These are phyloP conservation scores for Atta colombica DNA, from an alignment of 1,140 invertebrate species.

Conservation along the genomic window DNA sequence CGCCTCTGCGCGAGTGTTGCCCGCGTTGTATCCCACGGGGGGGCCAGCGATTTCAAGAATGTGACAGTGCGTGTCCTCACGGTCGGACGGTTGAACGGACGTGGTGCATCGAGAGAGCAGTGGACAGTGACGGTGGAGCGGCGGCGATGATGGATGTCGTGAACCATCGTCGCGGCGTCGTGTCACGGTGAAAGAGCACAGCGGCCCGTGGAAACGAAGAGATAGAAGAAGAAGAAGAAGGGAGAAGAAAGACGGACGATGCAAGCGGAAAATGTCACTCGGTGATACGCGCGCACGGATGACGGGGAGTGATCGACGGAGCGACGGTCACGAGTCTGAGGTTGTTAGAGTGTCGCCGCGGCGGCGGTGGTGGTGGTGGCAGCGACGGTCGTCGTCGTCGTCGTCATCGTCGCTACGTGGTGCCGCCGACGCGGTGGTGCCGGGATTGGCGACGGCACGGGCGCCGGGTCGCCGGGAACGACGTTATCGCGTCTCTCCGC, in stretches of 20 bases:
- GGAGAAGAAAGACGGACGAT: constrained; percentile 69
- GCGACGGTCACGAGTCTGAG: constrained; percentile 72
- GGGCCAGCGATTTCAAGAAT: constrained; percentile 76
- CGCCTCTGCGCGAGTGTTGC: constrained; percentile 4
- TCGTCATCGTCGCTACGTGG: constrained; percentile 70
- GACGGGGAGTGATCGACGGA: constrained; percentile 76
- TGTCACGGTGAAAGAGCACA: constrained; percentile 62
- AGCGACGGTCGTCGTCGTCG: constrained; percentile 47
- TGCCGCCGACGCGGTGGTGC: constrained; percentile 74
- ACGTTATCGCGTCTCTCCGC: constrained; percentile 41
- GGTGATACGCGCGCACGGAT: constrained; percentile 79
- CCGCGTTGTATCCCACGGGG: constrained; percentile 22
- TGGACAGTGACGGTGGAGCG: constrained; percentile 31
- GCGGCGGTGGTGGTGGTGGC: constrained; percentile 23
- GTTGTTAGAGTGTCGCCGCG: constrained; percentile 68
- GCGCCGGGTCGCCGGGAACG: constrained; percentile 58
- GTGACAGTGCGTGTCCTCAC: constrained; percentile 78
- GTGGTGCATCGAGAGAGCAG: not conserved
- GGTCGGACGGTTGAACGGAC: constrained; percentile 49
- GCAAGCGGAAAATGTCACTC: constrained; percentile 80
- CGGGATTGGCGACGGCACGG: constrained; percentile 72
- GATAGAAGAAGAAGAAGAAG: constrained; percentile 41
- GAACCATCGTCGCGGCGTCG: constrained; percentile 27
- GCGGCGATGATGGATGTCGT: constrained; percentile 70
- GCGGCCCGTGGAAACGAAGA: constrained; percentile 8